Conservation (phyloP, 2,888 invertebrate species). For the Spisula solida region DNA sequence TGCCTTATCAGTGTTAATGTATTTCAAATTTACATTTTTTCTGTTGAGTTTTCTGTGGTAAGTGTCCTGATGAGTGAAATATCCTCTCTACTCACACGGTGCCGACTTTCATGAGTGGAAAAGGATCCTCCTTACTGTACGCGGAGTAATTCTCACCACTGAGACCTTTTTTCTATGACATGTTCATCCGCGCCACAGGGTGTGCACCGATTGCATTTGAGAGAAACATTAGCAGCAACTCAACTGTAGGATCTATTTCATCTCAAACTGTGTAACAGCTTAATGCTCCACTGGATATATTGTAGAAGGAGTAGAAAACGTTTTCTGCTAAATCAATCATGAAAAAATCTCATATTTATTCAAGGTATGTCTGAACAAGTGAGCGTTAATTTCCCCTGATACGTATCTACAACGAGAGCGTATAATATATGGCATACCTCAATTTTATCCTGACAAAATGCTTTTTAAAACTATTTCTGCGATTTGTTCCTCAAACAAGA, state of each 20-base stretch:
- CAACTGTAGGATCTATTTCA: background rate
- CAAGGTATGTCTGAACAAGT: constrained; percentile 48
- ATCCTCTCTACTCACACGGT: background rate
- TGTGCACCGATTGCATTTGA: background rate
- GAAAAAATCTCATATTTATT: constrained; percentile 25
- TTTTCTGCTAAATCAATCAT: constrained; percentile 27
- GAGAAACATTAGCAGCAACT: background rate
- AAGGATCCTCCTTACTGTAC: background rate
- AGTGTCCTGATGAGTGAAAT: background rate
- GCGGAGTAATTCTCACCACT: background rate
- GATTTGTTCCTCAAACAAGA: constrained; percentile 3
- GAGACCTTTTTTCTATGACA: background rate
- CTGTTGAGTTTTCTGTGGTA: background rate
- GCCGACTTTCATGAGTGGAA: background rate
- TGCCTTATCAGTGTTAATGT: constrained; percentile 3
- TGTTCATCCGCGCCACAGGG: background rate
- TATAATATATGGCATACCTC: constrained; percentile 49
- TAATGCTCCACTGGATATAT: background rate
- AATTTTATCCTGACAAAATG: constrained; percentile 35
- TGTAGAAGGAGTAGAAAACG: background rate
- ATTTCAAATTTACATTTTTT: background rate
- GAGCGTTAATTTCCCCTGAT: constrained; percentile 59
- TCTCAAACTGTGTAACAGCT: background rate
- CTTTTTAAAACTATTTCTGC: constrained; percentile 31
- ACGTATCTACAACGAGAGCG: constrained; percentile 44